phyloP scores from a whole-genome alignment of 2,797 vertebrate species.

The Acanthis flammea region DNA sequence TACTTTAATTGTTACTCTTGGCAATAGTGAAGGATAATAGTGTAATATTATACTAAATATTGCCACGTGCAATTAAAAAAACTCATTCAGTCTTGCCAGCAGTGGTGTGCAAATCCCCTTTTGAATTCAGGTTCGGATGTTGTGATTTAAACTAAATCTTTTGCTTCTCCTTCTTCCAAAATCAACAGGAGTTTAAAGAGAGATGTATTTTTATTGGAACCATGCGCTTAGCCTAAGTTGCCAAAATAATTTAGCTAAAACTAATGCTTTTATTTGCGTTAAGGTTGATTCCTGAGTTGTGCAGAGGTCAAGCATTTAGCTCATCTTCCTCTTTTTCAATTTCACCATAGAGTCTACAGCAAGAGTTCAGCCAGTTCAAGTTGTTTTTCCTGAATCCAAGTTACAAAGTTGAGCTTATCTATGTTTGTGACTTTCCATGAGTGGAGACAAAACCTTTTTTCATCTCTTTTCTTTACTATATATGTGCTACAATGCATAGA shows the following conservation, averaged over 20 bases:
- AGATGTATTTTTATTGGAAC: slow-evolving; percentile 74
- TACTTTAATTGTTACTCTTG: slow-evolving; percentile 74
- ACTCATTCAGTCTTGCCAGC: slow-evolving; percentile 46
- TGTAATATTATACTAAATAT: slow-evolving; percentile 76
- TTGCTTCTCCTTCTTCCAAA: slow-evolving; percentile 70
- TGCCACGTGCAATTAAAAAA: slow-evolving; percentile 71
- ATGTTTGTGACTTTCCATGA: not conserved
- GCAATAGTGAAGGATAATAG: slow-evolving; percentile 59
- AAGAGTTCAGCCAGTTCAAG: slow-evolving; percentile 3
- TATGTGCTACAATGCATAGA: not conserved
- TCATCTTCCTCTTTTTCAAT: slow-evolving; percentile 15
- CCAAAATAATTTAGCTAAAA: slow-evolving; percentile 74
- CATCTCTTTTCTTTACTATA: not conserved
- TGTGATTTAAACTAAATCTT: slow-evolving; percentile 69
- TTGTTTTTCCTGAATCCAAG: not conserved
- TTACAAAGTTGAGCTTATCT: not conserved
- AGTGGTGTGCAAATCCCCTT: slow-evolving; percentile 41
- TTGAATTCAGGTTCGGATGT: slow-evolving; percentile 59
- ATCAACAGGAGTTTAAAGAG: slow-evolving; percentile 70
- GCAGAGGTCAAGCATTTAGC: slow-evolving; percentile 55
- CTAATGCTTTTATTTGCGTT: slow-evolving; percentile 71
- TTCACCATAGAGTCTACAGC: not conserved
- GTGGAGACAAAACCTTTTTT: not conserved
- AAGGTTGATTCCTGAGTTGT: slow-evolving; percentile 67
- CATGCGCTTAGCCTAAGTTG: slow-evolving; percentile 66